phyloP scores from a whole-genome alignment of 2,113 vertebrate species.

The Serilophus lunatus region DNA sequence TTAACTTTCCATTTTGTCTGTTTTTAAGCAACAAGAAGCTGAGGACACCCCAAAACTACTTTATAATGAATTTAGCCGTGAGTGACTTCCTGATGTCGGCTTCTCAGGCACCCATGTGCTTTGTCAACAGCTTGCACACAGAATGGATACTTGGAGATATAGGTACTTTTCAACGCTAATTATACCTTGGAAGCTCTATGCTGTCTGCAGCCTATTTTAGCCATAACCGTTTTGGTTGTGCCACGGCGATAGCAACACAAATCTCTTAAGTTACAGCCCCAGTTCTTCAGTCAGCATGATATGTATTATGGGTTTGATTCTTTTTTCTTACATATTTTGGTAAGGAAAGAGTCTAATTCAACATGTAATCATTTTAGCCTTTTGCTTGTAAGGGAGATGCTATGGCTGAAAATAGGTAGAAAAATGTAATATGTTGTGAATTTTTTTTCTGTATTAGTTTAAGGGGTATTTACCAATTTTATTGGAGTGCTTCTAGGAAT shows the following conservation, averaged over 20 bases:
- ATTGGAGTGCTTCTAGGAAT: background rate
- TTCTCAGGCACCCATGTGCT: slow-evolving; percentile 70
- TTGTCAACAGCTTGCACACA: slow-evolving; percentile 69
- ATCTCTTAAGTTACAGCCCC: background rate
- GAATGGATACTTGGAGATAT: slow-evolving; percentile 71
- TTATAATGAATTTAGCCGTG: slow-evolving; percentile 72
- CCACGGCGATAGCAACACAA: background rate
- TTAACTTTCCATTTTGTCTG: background rate
- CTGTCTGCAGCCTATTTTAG: background rate
- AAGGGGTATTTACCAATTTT: background rate
- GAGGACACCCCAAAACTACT: slow-evolving; percentile 73
- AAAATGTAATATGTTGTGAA: background rate
- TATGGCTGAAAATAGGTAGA: background rate
- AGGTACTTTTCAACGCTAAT: slow-evolving; percentile 42
- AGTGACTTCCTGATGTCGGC: slow-evolving; percentile 73
- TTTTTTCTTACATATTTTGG: background rate
- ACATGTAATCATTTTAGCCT: background rate
- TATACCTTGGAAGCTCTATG: background rate
- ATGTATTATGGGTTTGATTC: background rate
- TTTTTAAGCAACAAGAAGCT: slow-evolving; percentile 73
- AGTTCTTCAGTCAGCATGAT: background rate
- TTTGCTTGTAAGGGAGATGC: background rate
- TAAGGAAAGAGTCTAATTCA: background rate
- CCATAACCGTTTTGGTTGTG: background rate
- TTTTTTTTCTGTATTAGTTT: background rate